Conservation (phyloP, 1,140 invertebrate species). For the Amyelois transitella region DNA sequence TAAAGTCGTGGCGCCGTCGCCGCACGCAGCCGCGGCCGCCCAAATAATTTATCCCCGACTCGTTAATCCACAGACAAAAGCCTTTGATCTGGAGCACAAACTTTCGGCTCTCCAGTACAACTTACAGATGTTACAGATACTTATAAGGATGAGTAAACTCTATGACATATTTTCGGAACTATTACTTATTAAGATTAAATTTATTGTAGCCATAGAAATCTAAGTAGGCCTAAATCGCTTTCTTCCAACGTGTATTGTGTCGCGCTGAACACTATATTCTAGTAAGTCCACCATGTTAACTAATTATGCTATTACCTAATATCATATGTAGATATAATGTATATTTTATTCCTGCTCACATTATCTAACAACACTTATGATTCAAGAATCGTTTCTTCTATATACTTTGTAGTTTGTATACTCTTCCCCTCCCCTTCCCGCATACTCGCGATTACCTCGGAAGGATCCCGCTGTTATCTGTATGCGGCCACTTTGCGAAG, state of each 20-base stretch:
- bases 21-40: constrained; percentile 2
- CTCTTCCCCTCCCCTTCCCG: neutral
- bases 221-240: no score
- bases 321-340: no score
- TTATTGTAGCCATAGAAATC: no score
- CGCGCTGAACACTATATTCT: no score
- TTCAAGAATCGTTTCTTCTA: neutral
- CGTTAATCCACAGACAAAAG: constrained; percentile 53
- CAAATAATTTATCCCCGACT: constrained; percentile 36
- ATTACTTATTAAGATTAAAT: no score
- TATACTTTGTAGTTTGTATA: neutral
- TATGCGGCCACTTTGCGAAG: neutral
- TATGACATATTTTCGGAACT: no score
- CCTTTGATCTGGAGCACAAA: constrained; percentile 46
- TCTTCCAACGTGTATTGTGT: no score
- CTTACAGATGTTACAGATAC: neutral
- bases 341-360: no score
- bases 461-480: neutral
- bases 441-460: neutral
- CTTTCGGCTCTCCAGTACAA: constrained; percentile 17
- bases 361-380: no score
- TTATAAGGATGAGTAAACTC: neutral
- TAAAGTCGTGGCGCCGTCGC: neutral
- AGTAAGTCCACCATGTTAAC: no score
- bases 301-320: no score